Evolutionary conservation across 2,113 vertebrate species (phyloP), one percentile per base, ranked within the genome.

Genomic region (Picathartes gymnocephalus): DNA sequence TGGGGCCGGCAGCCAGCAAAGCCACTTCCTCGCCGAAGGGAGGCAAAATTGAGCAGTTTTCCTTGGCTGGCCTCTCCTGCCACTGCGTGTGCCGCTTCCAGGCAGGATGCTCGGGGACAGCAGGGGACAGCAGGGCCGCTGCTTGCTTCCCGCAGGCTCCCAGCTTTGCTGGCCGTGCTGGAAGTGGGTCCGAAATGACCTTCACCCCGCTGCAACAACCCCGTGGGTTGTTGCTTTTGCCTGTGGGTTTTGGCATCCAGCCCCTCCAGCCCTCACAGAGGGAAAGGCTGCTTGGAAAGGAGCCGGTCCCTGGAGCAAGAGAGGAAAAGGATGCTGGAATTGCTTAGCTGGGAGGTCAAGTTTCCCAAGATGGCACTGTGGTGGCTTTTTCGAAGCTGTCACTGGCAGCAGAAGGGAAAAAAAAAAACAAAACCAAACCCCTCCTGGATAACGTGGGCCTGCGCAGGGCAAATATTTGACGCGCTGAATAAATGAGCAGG

Each of bases 291-390:
- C 56, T 83, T 2, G 3, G 50, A 44, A 47, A 73, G 44, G 39
- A 86, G 71, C 37, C 0, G 4, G 11, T 24, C 40, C 45, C 39
- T 5, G 3, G 25, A 79, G 37, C 33, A 40, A 57, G 30, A 0
- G 0, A 85, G 60, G 53, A 39, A 42, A 65, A 86, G 22, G 69
- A 64, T 51, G 87, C 48, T 93, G 2, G 4, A 84, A 11, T 1
- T 1, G 28, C 33, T 84, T 24, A 23, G 62, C 81, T 87, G 70
- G 57, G 70, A 87, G 81, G 79, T 51, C 68, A 60, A 0, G 10
- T 88, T 76, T 94, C 93, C 95, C 79, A 88, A 95, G 96, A 76
- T 95, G 95, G 92, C 90, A 96, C 85, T 91, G 95, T 93, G 85
- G 90, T 84, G 81, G 65, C 39, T 92, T 77, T 77, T 77, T 33